These are phyloP conservation scores for Fistularia commersonii DNA, from an alignment of 2,797 vertebrate species.

Conservation along the genomic window DNA sequence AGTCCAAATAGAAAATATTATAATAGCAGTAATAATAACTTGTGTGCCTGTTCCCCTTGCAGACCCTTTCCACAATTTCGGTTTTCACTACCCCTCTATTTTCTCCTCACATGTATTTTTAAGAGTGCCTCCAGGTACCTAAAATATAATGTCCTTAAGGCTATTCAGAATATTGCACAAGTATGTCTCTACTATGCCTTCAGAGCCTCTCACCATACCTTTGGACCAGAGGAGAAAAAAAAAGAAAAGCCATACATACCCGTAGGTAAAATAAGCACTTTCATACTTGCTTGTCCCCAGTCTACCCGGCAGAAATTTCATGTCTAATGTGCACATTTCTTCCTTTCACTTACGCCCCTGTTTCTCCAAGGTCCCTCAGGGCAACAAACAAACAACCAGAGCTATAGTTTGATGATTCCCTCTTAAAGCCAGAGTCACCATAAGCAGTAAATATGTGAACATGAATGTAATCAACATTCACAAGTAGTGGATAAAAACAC, in stretches of 20 bases:
- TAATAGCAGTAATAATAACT: too few relatives aligned
- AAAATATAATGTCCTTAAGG: too few relatives aligned
- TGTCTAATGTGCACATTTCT: conserved; percentile 39
- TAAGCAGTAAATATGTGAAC: conserved; percentile 2
- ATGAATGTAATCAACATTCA: conserved; percentile 7
- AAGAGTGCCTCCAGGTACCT: too few relatives aligned
- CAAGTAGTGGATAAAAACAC: neutral
- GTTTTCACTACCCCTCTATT: too few relatives aligned
- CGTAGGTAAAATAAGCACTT: conserved; percentile 3
- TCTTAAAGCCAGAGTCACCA: conserved; percentile 8
- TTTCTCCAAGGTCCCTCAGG: conserved; percentile 28
- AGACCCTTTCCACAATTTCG: too few relatives aligned
- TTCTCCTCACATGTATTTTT: too few relatives aligned
- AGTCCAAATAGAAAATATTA: too few relatives aligned
- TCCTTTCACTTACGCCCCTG: conserved; percentile 38
- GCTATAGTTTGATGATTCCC: conserved; percentile 21
- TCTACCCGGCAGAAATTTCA: conserved; percentile 46
- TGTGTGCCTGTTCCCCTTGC: too few relatives aligned
- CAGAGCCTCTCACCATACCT: too few relatives aligned
- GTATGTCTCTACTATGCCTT: too few relatives aligned
- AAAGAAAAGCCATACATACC: conserved; percentile 28
- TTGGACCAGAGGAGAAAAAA: conserved; percentile 23
- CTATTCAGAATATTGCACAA: too few relatives aligned
- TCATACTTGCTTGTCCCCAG: conserved; percentile 9
- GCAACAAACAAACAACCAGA: conserved; percentile 7